Evolutionary conservation across 2,797 vertebrate species (phyloP).

Genomic region (Pogoniulus pusillus): DNA sequence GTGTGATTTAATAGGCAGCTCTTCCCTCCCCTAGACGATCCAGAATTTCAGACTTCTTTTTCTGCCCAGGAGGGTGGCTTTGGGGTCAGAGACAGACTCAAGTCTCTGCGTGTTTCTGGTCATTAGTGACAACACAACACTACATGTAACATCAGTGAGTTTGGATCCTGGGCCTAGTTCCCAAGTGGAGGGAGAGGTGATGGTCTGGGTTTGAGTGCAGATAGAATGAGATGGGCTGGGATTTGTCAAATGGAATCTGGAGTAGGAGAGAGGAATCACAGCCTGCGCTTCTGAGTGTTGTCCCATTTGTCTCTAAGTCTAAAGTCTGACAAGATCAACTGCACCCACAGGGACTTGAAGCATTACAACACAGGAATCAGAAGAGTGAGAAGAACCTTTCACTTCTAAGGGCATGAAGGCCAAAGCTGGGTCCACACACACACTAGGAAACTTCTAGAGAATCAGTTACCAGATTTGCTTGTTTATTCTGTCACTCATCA

Average conservation of each 20-base stretch:
- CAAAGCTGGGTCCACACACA: background rate
- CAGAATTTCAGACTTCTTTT: background rate
- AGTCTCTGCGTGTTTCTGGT: background rate
- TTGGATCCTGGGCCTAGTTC: background rate
- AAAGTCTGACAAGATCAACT: background rate
- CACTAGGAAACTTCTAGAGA: background rate
- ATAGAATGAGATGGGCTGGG: background rate
- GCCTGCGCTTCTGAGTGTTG: background rate
- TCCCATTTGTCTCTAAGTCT: background rate
- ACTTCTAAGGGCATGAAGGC: background rate
- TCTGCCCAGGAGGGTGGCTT: background rate
- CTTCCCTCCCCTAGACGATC: background rate
- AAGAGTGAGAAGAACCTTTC: background rate
- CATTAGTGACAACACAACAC: background rate
- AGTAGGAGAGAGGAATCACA: background rate
- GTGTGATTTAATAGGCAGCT: background rate
- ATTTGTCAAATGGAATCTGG: background rate
- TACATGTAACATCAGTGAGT: background rate
- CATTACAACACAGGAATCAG: background rate
- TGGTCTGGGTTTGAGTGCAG: background rate
- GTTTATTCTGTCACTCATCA: background rate
- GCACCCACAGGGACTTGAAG: background rate
- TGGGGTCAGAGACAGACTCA: background rate
- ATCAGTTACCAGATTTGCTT: background rate
- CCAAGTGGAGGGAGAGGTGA: background rate